These are phyloP conservation scores for Picus viridis DNA, from an alignment of 2,797 vertebrate genomes.

Conservation along the genomic window DNA sequence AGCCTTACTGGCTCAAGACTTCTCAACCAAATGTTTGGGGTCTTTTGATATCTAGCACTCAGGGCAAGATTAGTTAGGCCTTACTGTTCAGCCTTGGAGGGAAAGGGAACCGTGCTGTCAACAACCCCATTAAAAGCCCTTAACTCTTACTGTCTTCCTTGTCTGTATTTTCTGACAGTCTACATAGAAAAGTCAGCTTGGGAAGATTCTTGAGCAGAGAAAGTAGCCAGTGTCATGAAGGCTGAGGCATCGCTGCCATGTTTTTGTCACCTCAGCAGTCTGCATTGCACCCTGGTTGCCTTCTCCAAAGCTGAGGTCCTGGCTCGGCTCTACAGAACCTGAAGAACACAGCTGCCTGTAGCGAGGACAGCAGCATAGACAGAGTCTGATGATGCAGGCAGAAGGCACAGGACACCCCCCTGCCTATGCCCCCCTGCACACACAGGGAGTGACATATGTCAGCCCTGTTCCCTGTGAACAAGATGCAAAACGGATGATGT, in stretches of 20 bases:
- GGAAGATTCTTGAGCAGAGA: not conserved
- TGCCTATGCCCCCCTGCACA: not conserved
- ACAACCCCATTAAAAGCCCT: not conserved
- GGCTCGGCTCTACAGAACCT: too few relatives aligned
- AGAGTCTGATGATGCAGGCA: not conserved
- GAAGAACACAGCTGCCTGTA: too few relatives aligned
- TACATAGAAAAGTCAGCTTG: not conserved
- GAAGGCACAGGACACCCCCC: not conserved
- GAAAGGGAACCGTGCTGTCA: not conserved
- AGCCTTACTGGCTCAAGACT: not conserved
- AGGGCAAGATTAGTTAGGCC: not conserved
- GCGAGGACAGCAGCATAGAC: not conserved
- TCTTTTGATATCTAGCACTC: not conserved
- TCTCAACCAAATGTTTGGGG: not conserved
- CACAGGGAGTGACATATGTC: accelerated
- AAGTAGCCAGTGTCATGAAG: not conserved
- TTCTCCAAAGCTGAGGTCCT: not conserved
- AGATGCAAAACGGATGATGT: not conserved
- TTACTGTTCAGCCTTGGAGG: not conserved
- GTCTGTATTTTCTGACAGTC: not conserved
- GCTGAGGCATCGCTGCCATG: not conserved
- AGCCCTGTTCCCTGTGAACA: not conserved
- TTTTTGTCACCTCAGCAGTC: accelerated
- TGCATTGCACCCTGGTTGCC: not conserved
- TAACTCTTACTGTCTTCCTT: not conserved